Percentiles rank a stretch among this genome's conserved stretches.
Conservation (phyloP, 2,888 invertebrate genomes). For the Callimorpha dominula region DNA sequence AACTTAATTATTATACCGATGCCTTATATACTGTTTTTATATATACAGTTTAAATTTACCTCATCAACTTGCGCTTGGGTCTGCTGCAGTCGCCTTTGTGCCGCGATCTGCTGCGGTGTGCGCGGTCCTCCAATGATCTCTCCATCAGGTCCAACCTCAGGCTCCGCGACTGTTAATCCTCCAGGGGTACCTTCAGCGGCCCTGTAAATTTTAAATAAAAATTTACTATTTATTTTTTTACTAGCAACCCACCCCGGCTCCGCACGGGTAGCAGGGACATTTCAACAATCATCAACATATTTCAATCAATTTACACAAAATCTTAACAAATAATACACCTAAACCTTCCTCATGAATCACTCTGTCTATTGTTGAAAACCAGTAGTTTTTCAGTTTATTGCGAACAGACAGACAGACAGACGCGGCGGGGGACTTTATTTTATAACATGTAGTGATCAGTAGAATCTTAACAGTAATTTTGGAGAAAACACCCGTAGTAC, state of each 20-base stretch:
- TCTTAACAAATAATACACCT: too few relatives aligned
- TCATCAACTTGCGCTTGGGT: slow-evolving; percentile 95
- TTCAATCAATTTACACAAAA: too few relatives aligned
- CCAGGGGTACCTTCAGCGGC: slow-evolving; percentile 80
- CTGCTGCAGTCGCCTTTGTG: slow-evolving; percentile 93
- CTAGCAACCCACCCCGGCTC: too few relatives aligned
- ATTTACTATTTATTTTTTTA: too few relatives aligned
- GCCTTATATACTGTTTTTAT: not conserved
- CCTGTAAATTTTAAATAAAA: slow-evolving; percentile 60
- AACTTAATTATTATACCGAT: not conserved
- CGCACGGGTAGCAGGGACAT: too few relatives aligned
- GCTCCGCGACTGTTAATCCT: slow-evolving; percentile 89
- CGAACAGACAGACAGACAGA: too few relatives aligned
- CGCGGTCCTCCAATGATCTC: slow-evolving; percentile 94
- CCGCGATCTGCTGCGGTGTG: slow-evolving; percentile 94
- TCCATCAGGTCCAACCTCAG: slow-evolving; percentile 82
- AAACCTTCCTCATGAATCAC: too few relatives aligned
- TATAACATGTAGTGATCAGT: too few relatives aligned
- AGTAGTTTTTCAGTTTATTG: too few relatives aligned
- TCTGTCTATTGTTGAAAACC: too few relatives aligned
- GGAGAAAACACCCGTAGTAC: not conserved
- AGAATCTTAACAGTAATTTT: not conserved
- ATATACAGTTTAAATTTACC: slow-evolving; percentile 65
- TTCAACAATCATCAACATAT: too few relatives aligned
- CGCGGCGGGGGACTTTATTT: too few relatives aligned